These are phyloP conservation scores for Cyclopterus lumpus DNA, from an alignment of 2,797 vertebrate species.

Conservation along the genomic window DNA sequence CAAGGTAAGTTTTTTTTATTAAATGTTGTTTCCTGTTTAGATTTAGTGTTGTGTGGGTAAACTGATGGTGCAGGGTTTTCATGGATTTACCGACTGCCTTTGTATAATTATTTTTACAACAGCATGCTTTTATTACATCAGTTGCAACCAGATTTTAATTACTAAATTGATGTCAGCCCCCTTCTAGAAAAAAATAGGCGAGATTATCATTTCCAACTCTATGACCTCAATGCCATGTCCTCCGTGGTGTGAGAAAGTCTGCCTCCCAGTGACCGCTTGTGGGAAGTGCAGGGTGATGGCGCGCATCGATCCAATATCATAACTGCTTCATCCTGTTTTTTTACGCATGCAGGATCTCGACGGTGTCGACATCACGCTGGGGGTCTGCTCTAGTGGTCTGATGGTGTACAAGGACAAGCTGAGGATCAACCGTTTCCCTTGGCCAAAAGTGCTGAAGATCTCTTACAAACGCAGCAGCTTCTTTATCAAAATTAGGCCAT, in stretches of 20 bases:
- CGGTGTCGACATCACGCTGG: slow-evolving; percentile 93
- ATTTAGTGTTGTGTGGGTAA: background rate
- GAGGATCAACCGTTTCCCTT: slow-evolving; percentile 95
- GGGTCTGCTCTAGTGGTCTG: slow-evolving; percentile 94
- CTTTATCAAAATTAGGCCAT: slow-evolving; percentile 94
- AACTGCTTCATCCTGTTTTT: background rate
- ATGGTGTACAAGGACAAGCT: slow-evolving; percentile 97
- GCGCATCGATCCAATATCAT: background rate
- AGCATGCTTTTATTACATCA: slow-evolving; percentile 39
- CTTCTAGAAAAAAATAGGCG: slow-evolving; percentile 36
- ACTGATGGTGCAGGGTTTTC: background rate
- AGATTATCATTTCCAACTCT: slow-evolving; percentile 57
- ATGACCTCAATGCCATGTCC: slow-evolving; percentile 37
- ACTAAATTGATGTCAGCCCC: slow-evolving; percentile 60
- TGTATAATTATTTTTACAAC: slow-evolving; percentile 26
- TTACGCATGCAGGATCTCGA: slow-evolving; percentile 89
- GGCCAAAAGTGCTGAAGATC: slow-evolving; percentile 98
- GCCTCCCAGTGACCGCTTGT: slow-evolving; percentile 63
- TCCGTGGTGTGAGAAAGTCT: slow-evolving; percentile 36
- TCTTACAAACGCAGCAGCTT: slow-evolving; percentile 98
- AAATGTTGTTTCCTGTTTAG: background rate
- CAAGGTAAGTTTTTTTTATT: slow-evolving; percentile 83
- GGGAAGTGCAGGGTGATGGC: slow-evolving; percentile 34
- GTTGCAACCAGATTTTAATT: slow-evolving; percentile 61
- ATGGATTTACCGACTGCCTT: background rate